Evolutionary conservation across 2,113 vertebrate species (phyloP).

Genomic region (Panthera tigris): DNA sequence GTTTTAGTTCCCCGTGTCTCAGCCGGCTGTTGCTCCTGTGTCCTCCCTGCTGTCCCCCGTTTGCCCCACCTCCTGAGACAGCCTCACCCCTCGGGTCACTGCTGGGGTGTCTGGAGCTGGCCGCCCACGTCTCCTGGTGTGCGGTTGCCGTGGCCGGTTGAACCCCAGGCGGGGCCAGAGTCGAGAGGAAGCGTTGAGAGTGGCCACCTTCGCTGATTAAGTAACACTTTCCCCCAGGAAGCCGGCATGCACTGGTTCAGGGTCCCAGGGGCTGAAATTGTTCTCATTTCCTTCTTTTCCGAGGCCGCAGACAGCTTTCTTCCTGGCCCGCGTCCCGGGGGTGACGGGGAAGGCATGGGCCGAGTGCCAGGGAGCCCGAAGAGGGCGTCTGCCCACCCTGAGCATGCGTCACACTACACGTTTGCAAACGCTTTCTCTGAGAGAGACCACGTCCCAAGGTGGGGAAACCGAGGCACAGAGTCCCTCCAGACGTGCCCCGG

Average conservation of each 20-base stretch:
- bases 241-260: fast-evolving
- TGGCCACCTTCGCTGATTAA: fast-evolving
- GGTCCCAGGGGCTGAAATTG: background rate
- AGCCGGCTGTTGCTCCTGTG: fast-evolving
- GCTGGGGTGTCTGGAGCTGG: background rate
- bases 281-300: background rate
- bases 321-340: fast-evolving
- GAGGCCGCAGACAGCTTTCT: background rate
- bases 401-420: fast-evolving
- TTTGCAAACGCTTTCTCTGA: background rate
- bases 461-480: background rate
- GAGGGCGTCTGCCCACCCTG: fast-evolving
- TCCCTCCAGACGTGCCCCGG: no score
- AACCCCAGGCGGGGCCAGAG: fast-evolving
- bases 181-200: background rate
- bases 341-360: fast-evolving
- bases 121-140: background rate
- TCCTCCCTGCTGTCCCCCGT: fast-evolving
- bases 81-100: fast-evolving
- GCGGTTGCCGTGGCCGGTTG: fast-evolving
- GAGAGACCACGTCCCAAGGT: fast-evolving
- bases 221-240: background rate
- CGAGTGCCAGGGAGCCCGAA: fast-evolving
- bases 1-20: fast-evolving
- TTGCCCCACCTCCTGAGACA: no score